phyloP scores from a whole-genome alignment of 92 coral and sea anemone species.

The Epizoanthus scotinus region DNA sequence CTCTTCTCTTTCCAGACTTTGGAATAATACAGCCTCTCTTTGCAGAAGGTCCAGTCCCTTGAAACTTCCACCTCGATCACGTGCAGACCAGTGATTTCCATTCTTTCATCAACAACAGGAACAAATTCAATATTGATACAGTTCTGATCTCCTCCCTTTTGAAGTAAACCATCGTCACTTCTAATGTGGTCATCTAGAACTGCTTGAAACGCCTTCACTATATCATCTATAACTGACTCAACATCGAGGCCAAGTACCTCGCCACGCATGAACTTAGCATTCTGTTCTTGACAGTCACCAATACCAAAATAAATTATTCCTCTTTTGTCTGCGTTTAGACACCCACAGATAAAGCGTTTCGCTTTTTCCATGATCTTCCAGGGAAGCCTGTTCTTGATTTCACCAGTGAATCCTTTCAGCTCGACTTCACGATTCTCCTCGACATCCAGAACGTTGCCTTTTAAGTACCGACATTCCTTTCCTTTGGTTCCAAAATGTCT shows the following conservation, averaged over 20 bases:
- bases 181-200: slow-evolving; percentile 52
- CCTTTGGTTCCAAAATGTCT: no score
- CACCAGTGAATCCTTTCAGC: slow-evolving; percentile 31
- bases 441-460: slow-evolving; percentile 31
- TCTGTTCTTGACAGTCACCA: slow-evolving; percentile 45
- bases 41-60: slow-evolving; percentile 56
- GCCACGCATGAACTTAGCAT: slow-evolving; percentile 41
- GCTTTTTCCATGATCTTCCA: slow-evolving; percentile 66
- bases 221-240: slow-evolving; percentile 47
- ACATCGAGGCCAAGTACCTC: slow-evolving; percentile 57
- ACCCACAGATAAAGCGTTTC: slow-evolving; percentile 45
- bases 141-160: slow-evolving; percentile 53
- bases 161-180: slow-evolving; percentile 40
- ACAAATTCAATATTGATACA: slow-evolving; percentile 46
- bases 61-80: slow-evolving; percentile 61
- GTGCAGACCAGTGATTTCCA: slow-evolving; percentile 13
- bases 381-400: slow-evolving; percentile 22
- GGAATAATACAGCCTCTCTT: slow-evolving; percentile 48
- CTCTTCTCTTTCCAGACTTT: slow-evolving; percentile 50
- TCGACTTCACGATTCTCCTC: slow-evolving; percentile 50
- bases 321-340: slow-evolving; percentile 47
- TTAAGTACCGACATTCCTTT: no score
- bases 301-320: slow-evolving; percentile 54
- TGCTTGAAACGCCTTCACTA: slow-evolving; percentile 51
- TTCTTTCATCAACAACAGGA: slow-evolving; percentile 39